Base-by-base conservation (phyloP, 2,888 invertebrate species). In the Theodoxus fluviatilis region DNA sequence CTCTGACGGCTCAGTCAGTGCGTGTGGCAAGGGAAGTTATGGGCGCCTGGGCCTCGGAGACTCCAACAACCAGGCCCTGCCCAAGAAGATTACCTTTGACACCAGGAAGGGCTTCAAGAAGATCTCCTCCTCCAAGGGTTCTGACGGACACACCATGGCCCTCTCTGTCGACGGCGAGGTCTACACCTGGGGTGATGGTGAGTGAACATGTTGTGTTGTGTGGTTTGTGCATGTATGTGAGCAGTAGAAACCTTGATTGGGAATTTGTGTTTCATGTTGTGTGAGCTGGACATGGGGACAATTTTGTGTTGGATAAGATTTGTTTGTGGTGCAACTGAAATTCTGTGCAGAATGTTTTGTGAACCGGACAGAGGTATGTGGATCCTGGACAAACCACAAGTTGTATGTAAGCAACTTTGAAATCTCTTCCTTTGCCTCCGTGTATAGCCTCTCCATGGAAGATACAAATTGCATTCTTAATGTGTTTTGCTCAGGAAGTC, bases 141-240 rank as follows among this genome's bases (percentile, higher is more conserved):
- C 90, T 0, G 91, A 91, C 83, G 91, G 91, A 0, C 91, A 92
- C 80, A 91, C 90, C 73, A 84, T 91, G 69, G 91, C 91, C 1
- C 79, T 91, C 70, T 90, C 91, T 0, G 90, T 90, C 79, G 90
- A 90, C 76, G 92, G 91, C 0, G 91, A 91, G 80, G 90, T 91
- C n/a, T 91, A 90, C 83, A 90, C 90, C 9, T 91, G 91, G 91
- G 91, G 91, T 57, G 91, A 91, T 84, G 91, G 91, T 68, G 89
- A 76, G 83, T 72, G 25, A 35, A n/a, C 1, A 28, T 25, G 12
- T 25, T 18, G 7, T 25, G 25, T 25, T 22, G 52, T 52, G 18
- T 18, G n/a, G 52, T 6, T n/a, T n/a, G n/a, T n/a, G n/a, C n/a
- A n/a, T n/a, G n/a, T n/a, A n/a, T 12, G 43, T 25, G 9, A 15